phyloP scores from a whole-genome alignment of 2,797 vertebrate genomes.

The Melopsittacus undulatus region DNA sequence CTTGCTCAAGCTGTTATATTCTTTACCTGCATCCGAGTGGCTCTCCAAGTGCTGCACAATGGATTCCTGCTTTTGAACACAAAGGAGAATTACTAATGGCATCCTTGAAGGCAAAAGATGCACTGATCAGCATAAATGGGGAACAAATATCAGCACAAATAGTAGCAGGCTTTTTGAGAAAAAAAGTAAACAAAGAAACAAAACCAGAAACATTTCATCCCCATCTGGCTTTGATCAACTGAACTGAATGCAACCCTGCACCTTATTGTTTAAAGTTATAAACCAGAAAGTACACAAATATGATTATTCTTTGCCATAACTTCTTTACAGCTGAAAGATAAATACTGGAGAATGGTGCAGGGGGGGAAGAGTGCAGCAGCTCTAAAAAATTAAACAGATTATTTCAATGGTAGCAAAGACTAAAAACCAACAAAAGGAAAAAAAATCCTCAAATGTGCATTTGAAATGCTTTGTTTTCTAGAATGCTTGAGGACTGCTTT shows the following conservation, averaged over 20 bases:
- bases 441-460: neutral
- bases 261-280: conserved; percentile 13
- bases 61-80: conserved; percentile 59
- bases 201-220: conserved; percentile 7
- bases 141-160: conserved; percentile 30
- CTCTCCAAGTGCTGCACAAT: conserved; percentile 59
- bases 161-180: neutral
- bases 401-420: neutral
- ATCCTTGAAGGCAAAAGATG: conserved; percentile 67
- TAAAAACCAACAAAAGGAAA: neutral
- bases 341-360: neutral
- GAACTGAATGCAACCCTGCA: conserved; percentile 45
- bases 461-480: neutral
- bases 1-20: conserved; percentile 63
- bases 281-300: neutral
- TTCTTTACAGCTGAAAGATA: neutral
- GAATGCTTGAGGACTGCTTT: neutral
- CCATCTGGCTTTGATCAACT: conserved; percentile 28
- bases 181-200: neutral
- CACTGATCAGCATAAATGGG: conserved; percentile 45
- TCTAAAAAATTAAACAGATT: neutral
- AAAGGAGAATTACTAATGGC: conserved; percentile 54
- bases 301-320: conserved; percentile 3
- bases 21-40: conserved; percentile 70
- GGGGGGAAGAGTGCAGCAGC: neutral